Percentiles rank a stretch among this genome's conserved stretches.
Conservation (phyloP, 2,113 vertebrate genomes). For the Neotragus pygmaeus region DNA sequence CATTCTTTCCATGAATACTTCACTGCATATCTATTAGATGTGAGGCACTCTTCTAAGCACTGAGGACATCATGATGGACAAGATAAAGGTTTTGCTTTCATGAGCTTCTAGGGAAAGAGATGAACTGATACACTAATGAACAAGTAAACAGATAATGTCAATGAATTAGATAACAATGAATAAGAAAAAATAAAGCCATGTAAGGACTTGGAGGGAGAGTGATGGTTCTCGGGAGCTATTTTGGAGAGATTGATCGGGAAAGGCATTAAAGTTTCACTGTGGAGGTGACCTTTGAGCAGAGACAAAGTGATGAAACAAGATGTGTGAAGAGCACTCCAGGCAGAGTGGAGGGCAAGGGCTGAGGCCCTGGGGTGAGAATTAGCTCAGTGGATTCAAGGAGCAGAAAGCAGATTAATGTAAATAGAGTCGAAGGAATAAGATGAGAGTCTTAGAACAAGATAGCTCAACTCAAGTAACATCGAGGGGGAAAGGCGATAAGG, state of each 20-base stretch:
- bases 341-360: neutral
- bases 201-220: neutral
- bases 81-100: neutral
- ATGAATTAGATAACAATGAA: neutral
- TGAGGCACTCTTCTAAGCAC: neutral
- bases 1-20: neutral
- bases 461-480: neutral
- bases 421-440: neutral
- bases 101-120: neutral
- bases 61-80: neutral
- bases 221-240: neutral
- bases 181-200: neutral
- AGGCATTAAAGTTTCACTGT: neutral
- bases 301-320: neutral
- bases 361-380: neutral
- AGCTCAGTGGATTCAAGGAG: neutral
- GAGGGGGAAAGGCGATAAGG: neutral
- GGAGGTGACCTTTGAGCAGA: neutral
- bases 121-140: neutral
- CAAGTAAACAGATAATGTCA: neutral
- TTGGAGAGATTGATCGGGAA: neutral
- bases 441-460: neutral
- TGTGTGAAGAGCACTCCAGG: neutral
- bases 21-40: fast-evolving
- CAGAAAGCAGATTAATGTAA: neutral